Evolutionary conservation across 2,797 vertebrate genomes (phyloP), one percentile per base, ranked within the genome.

Genomic region (Triplophysa yarkandensis): DNA sequence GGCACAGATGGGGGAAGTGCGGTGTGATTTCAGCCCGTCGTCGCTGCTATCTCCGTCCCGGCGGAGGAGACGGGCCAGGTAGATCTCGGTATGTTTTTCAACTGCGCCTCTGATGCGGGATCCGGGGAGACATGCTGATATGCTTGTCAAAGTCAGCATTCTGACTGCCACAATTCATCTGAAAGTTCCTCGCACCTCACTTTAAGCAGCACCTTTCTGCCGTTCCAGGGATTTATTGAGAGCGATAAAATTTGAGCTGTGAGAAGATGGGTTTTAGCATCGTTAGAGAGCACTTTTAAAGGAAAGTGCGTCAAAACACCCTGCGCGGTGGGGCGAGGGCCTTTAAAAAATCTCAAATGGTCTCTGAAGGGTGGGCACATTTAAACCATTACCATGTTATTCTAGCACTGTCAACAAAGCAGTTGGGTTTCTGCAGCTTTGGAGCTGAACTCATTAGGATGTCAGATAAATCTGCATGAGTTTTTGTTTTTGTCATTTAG

Each of bases 1-100:
- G 86, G 88, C 84, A 87, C 87, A 84, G 84, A 88, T 87, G 87
- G 88, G 87, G 86, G 86, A 86, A 84, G 84, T 83, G 82, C 80
- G 75, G 8, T 76, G 74, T 78, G 82, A 84, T 86, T 89, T 89
- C 81, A 81, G 83, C 74, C 32, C 81, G 27, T 68, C 74, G 67
- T 70, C 74, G 81, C 83, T 83, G 84, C 77, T 78, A 72, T 84
- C 83, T 85, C 86, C 19, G 57, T 80, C 76, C 80, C 80, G 57
- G 55, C 50, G 66, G 81, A 84, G 69, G 41, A 80, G 77, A 76
- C 57, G 69, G 80, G 74, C 74, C 81, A 79, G 81, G 81, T 83
- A 83, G 79, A 81, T 83, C 74, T 83, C 63, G 63, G 69, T 77
- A 75, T 77, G 81, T 78, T 80, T 78, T 69, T 60, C 76, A 74